Evolutionary conservation across 2,797 vertebrate species (phyloP).

Genomic region (Sebastes hubbsi): DNA sequence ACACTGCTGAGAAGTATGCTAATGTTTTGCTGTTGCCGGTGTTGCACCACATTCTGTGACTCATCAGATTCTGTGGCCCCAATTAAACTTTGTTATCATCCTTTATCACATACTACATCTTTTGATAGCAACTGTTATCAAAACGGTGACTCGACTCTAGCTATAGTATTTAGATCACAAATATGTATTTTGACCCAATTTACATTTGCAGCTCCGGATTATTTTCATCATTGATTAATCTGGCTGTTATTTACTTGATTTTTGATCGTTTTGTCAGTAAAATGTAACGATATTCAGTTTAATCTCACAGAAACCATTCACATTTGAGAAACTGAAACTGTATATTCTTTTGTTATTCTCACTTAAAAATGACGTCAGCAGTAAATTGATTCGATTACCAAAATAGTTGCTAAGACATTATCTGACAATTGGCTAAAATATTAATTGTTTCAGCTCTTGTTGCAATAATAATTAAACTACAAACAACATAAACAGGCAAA

Average conservation of each 20-base stretch:
- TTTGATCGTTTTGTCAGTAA: too few relatives aligned
- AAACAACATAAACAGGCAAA: neutral
- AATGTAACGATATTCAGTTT: neutral
- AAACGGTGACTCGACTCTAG: neutral
- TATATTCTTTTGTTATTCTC: neutral
- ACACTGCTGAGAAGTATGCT: neutral
- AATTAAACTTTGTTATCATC: neutral
- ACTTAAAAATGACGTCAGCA: neutral
- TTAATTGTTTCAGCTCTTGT: neutral
- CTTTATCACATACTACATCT: neutral
- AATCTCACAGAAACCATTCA: neutral
- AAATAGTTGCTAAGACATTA: neutral
- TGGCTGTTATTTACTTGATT: neutral
- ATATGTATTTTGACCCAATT: neutral
- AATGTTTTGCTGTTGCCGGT: neutral
- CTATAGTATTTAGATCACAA: neutral
- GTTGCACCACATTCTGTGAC: too few relatives aligned
- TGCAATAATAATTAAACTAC: neutral
- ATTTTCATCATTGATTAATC: neutral
- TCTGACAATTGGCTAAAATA: neutral
- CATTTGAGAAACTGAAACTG: neutral
- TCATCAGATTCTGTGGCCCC: neutral
- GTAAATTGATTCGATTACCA: neutral
- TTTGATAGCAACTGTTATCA: neutral
- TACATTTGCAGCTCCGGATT: neutral